phyloP scores from a whole-genome alignment of 2,888 invertebrate genomes.

The Onchidella celtica region DNA sequence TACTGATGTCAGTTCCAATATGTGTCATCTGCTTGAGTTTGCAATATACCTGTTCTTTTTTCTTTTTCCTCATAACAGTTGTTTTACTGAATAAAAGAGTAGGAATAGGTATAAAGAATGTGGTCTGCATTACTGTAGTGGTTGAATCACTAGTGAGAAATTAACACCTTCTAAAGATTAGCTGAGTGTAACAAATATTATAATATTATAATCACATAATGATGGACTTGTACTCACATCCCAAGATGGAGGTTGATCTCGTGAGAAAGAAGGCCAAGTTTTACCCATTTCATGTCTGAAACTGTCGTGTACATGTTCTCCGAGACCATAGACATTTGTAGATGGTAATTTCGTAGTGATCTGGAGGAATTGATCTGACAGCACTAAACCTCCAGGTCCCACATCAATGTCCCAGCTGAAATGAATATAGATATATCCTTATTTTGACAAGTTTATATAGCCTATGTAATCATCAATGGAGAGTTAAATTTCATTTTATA shows the following conservation, averaged over 20 bases:
- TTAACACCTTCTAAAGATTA: too few relatives aligned
- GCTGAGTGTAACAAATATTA: too few relatives aligned
- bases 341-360: conserved; percentile 79
- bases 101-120: neutral
- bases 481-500: too few relatives aligned
- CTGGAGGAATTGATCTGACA: conserved; percentile 81
- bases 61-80: too few relatives aligned
- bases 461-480: too few relatives aligned
- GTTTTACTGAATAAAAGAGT: neutral
- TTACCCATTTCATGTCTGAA: conserved; percentile 77
- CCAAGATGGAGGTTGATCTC: conserved; percentile 76
- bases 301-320: conserved; percentile 79
- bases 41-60: too few relatives aligned
- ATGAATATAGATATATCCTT: too few relatives aligned
- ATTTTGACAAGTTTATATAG: too few relatives aligned
- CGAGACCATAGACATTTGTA: conserved; percentile 80
- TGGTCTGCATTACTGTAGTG: neutral
- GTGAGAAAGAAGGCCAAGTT: conserved; percentile 78
- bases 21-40: too few relatives aligned
- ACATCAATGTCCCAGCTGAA: conserved; percentile 36
- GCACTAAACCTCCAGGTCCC: conserved; percentile 73
- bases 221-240: conserved; percentile 64
- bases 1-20: too few relatives aligned
- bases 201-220: too few relatives aligned
- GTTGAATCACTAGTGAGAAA: too few relatives aligned